Percentiles rank a stretch among this genome's conserved stretches.
Evolutionary conservation across 2,113 vertebrate species (phyloP).

Genomic region (Ammodramus savannarum): DNA sequence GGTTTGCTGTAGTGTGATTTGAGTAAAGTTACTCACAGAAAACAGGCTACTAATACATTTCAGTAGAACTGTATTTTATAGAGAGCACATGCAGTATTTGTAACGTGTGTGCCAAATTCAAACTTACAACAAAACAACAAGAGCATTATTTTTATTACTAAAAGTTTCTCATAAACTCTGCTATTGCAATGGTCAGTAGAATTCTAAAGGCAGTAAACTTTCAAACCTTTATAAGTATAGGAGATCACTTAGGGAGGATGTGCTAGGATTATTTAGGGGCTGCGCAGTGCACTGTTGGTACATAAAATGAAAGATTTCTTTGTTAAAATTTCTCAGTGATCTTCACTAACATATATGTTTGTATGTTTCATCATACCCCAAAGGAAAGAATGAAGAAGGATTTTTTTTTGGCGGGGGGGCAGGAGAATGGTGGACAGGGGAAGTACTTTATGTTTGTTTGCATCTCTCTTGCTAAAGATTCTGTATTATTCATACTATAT

Average conservation of each 20-base stretch:
- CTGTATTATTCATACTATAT: not conserved
- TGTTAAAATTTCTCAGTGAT: not conserved
- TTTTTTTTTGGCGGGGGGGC: fast-evolving
- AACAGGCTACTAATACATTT: not conserved
- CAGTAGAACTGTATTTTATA: not conserved
- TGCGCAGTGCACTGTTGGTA: not conserved
- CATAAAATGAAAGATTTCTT: not conserved
- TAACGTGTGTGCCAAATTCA: not conserved
- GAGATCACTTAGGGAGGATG: not conserved
- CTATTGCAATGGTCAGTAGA: not conserved
- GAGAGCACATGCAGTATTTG: not conserved
- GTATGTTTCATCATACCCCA: not conserved
- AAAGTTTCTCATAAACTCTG: not conserved
- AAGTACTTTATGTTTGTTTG: not conserved
- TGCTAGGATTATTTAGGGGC: not conserved
- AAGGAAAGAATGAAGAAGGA: not conserved
- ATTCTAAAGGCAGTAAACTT: not conserved
- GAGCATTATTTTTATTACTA: not conserved
- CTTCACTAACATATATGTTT: not conserved
- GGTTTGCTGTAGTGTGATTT: not conserved
- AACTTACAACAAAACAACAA: not conserved
- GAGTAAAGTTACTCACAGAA: not conserved
- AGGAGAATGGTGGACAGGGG: fast-evolving
- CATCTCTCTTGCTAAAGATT: not conserved
- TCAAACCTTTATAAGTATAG: not conserved